These are phyloP conservation scores for Aphelenchoides besseyi DNA, from an alignment of 1,140 invertebrate genomes.

Conservation along the genomic window DNA sequence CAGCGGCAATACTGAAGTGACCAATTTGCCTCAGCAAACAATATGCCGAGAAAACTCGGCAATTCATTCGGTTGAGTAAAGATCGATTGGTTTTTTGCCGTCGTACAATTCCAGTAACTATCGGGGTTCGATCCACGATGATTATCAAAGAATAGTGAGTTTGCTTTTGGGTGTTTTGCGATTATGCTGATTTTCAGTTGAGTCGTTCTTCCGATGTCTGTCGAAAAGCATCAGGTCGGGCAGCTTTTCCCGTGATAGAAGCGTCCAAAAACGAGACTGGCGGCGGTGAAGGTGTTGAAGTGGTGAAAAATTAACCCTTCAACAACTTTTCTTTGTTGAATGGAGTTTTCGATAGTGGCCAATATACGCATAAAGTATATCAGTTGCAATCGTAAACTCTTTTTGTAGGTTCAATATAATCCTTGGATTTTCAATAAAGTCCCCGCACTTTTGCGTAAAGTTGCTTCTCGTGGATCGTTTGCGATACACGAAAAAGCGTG, in stretches of 20 bases:
- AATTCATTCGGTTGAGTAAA: no score
- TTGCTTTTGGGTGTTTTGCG: background rate
- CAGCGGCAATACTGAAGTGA: no score
- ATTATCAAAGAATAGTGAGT: slow-evolving; percentile 62
- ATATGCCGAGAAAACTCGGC: no score
- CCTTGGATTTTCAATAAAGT: slow-evolving; percentile 62
- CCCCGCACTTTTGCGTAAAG: slow-evolving; percentile 72
- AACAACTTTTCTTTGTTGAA: slow-evolving; percentile 79
- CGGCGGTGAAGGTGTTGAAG: slow-evolving; percentile 97
- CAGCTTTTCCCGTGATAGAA: slow-evolving; percentile 95
- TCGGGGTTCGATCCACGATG: slow-evolving; percentile 35
- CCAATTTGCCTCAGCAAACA: no score
- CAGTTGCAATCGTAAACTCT: slow-evolving; percentile 77
- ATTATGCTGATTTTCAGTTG: slow-evolving; percentile 48
- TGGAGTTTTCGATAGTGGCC: slow-evolving; percentile 84
- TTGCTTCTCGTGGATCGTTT: slow-evolving; percentile 91
- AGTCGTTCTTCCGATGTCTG: slow-evolving; percentile 59
- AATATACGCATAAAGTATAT: slow-evolving; percentile 99
- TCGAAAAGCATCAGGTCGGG: slow-evolving; percentile 67
- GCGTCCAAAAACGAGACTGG: slow-evolving; percentile 99
- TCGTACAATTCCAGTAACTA: no score
- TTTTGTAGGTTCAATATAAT: slow-evolving; percentile 1
- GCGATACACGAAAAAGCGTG: slow-evolving; percentile 98
- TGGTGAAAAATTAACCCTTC: slow-evolving; percentile 92
- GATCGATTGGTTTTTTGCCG: no score